These are phyloP conservation scores for Nasonia giraulti DNA, from an alignment of 1,140 invertebrate species.

Conservation along the genomic window DNA sequence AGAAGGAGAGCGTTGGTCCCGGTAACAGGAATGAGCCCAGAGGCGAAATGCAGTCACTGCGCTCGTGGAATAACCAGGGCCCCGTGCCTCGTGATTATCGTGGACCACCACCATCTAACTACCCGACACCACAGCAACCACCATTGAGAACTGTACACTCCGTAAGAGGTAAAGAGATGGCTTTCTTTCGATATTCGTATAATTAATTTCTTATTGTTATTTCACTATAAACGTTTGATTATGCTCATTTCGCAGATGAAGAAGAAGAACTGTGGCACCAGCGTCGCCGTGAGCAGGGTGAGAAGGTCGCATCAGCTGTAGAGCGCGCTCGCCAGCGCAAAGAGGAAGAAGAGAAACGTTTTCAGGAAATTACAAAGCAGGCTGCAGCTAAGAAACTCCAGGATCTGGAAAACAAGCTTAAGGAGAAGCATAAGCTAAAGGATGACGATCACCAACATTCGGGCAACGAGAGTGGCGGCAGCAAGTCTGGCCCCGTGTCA, in stretches of 20 bases:
- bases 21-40: conserved; percentile 21
- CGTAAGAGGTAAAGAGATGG: conserved; percentile 60
- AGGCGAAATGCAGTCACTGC: conserved; percentile 53
- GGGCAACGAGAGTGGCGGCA: neutral
- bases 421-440: conserved; percentile 74
- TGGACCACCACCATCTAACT: conserved; percentile 57
- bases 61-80: conserved; percentile 65
- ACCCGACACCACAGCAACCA: conserved; percentile 60
- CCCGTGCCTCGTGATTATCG: conserved; percentile 65
- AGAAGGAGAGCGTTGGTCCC: conserved; percentile 1
- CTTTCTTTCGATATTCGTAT: conserved; percentile 3
- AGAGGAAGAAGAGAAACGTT: conserved; percentile 88
- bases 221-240: neutral
- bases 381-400: conserved; percentile 79
- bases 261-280: conserved; percentile 86
- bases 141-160: conserved; percentile 61
- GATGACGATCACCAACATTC: conserved; percentile 63
- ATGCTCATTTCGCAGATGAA: conserved; percentile 75
- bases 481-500: conserved; percentile 6
- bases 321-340: conserved; percentile 85
- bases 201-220: neutral
- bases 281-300: conserved; percentile 80
- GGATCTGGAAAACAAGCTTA: conserved; percentile 78
- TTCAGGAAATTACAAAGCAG: conserved; percentile 76
- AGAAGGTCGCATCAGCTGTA: conserved; percentile 82